Conservation (phyloP, 2,888 invertebrate genomes). For the Horisme vitalbata region DNA sequence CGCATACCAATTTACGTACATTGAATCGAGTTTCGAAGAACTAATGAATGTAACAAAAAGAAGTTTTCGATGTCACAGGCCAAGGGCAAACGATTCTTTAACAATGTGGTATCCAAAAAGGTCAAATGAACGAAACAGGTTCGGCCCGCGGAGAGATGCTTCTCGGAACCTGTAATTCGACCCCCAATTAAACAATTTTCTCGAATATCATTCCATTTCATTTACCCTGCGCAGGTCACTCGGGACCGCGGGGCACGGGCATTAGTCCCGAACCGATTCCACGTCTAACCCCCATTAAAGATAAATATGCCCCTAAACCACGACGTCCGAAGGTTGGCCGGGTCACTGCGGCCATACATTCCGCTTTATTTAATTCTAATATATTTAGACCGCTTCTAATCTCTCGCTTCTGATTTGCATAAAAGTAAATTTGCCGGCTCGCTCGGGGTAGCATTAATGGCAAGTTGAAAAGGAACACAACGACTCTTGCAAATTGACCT, state of each 20-base stretch:
- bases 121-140: constrained; percentile 52
- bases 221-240: constrained; percentile 62
- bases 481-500: constrained; percentile 77
- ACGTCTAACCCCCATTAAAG: constrained; percentile 75
- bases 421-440: constrained; percentile 53
- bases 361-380: constrained; percentile 55
- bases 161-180: constrained; percentile 71
- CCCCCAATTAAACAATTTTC: constrained; percentile 80
- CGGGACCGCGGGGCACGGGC: constrained; percentile 71
- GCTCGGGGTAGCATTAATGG: constrained; percentile 52
- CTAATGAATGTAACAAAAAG: constrained; percentile 26
- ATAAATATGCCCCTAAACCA: constrained; percentile 79
- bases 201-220: constrained; percentile 75
- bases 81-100: constrained; percentile 31
- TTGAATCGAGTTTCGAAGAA: constrained; percentile 11
- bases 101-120: constrained; percentile 43
- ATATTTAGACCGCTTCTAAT: constrained; percentile 52
- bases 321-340: constrained; percentile 55
- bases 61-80: constrained; percentile 32
- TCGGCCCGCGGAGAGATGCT: constrained; percentile 41
- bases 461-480: constrained; percentile 61
- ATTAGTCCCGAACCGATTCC: constrained; percentile 71
- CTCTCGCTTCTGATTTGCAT: constrained; percentile 57
- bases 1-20: constrained; percentile 9
- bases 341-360: constrained; percentile 58